Evolutionary conservation across 2,113 vertebrate species (phyloP).

Genomic region (Chloropsis hardwickii): DNA sequence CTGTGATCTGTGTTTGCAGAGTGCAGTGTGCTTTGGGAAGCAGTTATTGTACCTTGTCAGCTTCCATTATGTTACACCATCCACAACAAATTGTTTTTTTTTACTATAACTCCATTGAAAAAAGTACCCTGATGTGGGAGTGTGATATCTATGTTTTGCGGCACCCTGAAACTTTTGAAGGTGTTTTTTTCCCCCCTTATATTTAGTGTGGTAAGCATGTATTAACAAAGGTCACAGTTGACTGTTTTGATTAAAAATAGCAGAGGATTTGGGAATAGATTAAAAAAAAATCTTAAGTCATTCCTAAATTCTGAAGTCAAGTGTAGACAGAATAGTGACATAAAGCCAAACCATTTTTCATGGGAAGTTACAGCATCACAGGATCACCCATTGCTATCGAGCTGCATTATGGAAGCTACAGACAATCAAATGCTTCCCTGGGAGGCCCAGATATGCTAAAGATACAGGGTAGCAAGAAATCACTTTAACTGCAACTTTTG

Average conservation of each 20-base stretch:
- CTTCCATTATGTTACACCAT: background rate
- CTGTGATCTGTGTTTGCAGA: background rate
- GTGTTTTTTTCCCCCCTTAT: fast-evolving
- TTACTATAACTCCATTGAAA: background rate
- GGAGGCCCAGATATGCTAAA: background rate
- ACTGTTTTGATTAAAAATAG: background rate
- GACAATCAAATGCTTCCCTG: background rate
- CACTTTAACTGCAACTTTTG: background rate
- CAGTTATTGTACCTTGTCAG: background rate
- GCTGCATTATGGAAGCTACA: background rate
- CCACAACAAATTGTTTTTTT: background rate
- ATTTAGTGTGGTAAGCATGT: background rate
- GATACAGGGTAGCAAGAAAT: background rate
- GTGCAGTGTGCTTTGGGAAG: background rate
- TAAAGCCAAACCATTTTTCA: background rate
- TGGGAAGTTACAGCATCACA: background rate
- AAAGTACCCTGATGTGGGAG: background rate
- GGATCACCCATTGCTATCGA: background rate
- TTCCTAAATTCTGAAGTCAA: background rate
- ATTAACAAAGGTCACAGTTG: background rate
- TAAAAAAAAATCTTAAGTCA: background rate
- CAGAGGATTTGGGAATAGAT: background rate
- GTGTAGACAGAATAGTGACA: background rate
- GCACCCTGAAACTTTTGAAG: background rate
- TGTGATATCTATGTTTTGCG: too few relatives aligned